Percentiles rank a stretch among this genome's conserved stretches.
Conservation (phyloP, 2,888 invertebrate species). For the Rotaria macrura region DNA sequence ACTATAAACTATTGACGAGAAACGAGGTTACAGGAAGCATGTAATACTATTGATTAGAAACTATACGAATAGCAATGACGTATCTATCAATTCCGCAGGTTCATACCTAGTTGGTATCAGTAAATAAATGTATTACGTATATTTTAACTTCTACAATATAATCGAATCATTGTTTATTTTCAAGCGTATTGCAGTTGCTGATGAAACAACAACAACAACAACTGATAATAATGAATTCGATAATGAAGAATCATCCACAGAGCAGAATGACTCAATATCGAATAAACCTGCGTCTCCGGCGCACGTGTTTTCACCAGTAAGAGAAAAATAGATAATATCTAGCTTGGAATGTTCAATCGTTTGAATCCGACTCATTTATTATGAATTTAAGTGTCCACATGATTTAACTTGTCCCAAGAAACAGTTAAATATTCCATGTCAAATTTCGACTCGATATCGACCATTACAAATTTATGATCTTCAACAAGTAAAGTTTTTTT, state of each 20-base stretch:
- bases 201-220: not conserved
- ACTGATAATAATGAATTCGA: not conserved
- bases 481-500: not conserved
- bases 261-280: not conserved
- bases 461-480: not conserved
- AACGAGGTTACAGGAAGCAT: too few relatives aligned
- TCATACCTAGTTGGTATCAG: too few relatives aligned
- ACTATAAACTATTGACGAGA: not conserved
- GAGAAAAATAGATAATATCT: not conserved
- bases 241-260: not conserved
- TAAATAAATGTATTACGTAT: not conserved
- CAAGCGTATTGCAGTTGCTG: not conserved
- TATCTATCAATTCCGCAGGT: too few relatives aligned
- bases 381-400: not conserved
- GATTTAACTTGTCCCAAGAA: not conserved
- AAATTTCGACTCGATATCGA: not conserved
- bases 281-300: not conserved
- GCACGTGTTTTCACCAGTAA: not conserved
- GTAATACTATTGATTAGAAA: too few relatives aligned
- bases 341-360: too few relatives aligned
- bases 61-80: too few relatives aligned
- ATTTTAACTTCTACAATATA: not conserved
- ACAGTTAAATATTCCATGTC: constrained; percentile 7
- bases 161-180: not conserved
- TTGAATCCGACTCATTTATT: not conserved